Percentiles rank a stretch among this genome's conserved stretches.
These are phyloP conservation scores for Epinotia demarniana DNA, from an alignment of 2,888 invertebrate species.

Conservation along the genomic window DNA sequence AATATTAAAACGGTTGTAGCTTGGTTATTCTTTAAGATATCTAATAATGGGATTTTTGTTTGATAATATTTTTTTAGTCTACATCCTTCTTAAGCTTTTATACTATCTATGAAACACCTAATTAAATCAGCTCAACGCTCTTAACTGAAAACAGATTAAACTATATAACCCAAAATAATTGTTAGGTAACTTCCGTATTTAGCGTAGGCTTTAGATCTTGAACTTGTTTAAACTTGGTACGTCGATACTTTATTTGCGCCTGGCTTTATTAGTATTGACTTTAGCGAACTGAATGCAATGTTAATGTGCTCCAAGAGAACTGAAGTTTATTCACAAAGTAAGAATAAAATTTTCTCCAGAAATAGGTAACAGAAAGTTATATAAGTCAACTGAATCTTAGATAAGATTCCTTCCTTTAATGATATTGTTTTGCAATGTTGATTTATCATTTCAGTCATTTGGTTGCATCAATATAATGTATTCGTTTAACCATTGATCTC, in stretches of 20 bases:
- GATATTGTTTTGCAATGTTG: neutral
- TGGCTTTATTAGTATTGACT: constrained; percentile 40
- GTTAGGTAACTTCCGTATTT: constrained; percentile 28
- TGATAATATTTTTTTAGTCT: no score
- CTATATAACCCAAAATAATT: constrained; percentile 30
- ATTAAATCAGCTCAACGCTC: constrained; percentile 17
- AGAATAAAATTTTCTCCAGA: constrained; percentile 2
- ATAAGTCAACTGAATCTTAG: neutral
- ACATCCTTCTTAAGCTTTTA: no score
- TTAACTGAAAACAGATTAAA: constrained; percentile 37
- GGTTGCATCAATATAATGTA: neutral
- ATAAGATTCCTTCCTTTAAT: neutral
- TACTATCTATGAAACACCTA: neutral
- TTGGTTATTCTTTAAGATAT: no score
- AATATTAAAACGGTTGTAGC: no score
- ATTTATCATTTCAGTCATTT: neutral
- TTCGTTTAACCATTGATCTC: no score
- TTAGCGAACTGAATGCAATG: constrained; percentile 15
- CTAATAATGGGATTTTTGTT: no score
- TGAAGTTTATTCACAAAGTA: constrained; percentile 4
- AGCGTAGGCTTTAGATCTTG: constrained; percentile 34
- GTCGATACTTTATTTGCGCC: constrained; percentile 37
- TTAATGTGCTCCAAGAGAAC: constrained; percentile 4
- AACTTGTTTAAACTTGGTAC: constrained; percentile 42
- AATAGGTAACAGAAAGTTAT: neutral